Evolutionary conservation across 2,113 vertebrate species (phyloP).

Genomic region (Drymodes brunneopygia): DNA sequence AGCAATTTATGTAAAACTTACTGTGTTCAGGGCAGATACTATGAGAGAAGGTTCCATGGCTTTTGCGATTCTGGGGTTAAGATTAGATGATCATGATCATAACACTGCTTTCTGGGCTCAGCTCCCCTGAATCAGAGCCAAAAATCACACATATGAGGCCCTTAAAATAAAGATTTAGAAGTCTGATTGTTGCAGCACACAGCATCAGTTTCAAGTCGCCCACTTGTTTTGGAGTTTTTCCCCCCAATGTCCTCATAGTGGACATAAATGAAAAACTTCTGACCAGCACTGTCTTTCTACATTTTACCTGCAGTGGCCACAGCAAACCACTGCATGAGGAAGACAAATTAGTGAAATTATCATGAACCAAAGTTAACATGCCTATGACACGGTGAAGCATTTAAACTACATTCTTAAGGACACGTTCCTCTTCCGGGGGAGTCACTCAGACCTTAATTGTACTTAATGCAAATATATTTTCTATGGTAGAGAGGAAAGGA

Average conservation of each 20-base stretch:
- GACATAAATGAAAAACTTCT: background rate
- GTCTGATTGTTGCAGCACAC: background rate
- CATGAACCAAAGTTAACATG: accelerated
- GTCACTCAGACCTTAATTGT: background rate
- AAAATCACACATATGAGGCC: accelerated
- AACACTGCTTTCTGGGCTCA: background rate
- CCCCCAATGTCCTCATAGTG: background rate
- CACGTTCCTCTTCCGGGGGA: accelerated
- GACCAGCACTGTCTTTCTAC: background rate
- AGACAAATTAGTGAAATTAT: background rate
- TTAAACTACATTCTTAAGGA: background rate
- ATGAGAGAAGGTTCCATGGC: background rate
- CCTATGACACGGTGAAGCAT: accelerated
- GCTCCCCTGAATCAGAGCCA: background rate
- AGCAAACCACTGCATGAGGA: background rate
- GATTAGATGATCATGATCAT: background rate
- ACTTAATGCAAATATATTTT: background rate
- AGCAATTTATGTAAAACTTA: background rate
- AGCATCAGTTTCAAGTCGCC: background rate
- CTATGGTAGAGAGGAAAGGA: background rate
- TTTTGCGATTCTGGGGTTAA: background rate
- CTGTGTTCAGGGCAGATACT: background rate
- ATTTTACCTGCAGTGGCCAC: background rate
- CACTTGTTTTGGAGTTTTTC: background rate
- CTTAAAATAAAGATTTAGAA: background rate